Conservation (phyloP, 37 sponge, comb jelly and placozoan genomes). For the Cliona cf. orientalis region DNA sequence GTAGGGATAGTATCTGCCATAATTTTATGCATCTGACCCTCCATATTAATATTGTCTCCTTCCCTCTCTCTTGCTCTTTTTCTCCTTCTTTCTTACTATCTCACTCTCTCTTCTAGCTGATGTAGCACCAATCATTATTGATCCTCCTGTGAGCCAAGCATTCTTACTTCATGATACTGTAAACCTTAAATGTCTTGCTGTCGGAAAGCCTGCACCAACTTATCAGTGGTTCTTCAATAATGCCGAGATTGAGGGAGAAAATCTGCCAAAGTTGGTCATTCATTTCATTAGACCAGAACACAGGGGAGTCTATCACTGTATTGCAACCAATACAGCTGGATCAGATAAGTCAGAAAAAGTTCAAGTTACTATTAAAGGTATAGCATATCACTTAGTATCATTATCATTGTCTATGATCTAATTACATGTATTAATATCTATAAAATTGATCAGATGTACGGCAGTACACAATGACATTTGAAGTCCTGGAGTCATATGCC, state of each 20-base stretch:
- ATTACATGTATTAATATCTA: too few relatives aligned
- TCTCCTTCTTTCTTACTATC: too few relatives aligned
- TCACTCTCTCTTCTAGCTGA: too few relatives aligned
- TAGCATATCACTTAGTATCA: neutral
- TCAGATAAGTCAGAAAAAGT: neutral
- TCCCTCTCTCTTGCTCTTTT: too few relatives aligned
- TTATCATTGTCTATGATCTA: too few relatives aligned
- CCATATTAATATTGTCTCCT: too few relatives aligned
- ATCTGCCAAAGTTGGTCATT: neutral
- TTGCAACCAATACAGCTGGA: conserved; percentile 1
- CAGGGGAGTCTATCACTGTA: conserved; percentile 23
- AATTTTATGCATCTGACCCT: too few relatives aligned
- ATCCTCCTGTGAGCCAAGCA: neutral
- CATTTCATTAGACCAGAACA: neutral
- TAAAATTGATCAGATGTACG: too few relatives aligned
- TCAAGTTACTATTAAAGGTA: conserved; percentile 4
- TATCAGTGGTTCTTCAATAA: conserved; percentile 3
- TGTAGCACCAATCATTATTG: too few relatives aligned
- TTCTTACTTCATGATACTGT: neutral
- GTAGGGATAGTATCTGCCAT: too few relatives aligned
- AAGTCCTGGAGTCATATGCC: too few relatives aligned
- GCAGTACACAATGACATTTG: too few relatives aligned
- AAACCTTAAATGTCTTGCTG: conserved; percentile 11
- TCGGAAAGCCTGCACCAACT: conserved; percentile 7
- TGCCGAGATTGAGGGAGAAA: neutral